Percentiles rank a stretch among this genome's conserved stretches.
Evolutionary conservation across 2,113 vertebrate species (phyloP).

Genomic region (Poeciliopsis turrubarensis): DNA sequence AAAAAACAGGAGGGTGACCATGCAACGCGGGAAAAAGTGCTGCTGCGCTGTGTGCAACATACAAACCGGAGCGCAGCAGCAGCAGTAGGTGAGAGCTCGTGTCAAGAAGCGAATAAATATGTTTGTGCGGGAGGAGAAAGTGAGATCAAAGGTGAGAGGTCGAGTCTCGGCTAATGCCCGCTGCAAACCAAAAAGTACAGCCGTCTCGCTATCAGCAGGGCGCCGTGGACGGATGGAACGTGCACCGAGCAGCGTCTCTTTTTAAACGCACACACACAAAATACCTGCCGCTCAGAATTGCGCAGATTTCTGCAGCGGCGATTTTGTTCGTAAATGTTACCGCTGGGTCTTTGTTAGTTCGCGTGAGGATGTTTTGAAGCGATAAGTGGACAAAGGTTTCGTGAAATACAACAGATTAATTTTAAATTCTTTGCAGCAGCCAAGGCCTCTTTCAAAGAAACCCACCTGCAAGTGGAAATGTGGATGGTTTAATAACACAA

Average conservation of each 20-base stretch:
- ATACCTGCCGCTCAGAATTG: not conserved
- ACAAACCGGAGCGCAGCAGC: not conserved
- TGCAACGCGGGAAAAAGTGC: not conserved
- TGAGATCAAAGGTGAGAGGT: slow-evolving; percentile 57
- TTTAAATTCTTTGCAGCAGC: not conserved
- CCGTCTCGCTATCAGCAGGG: not conserved
- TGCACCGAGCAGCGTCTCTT: not conserved
- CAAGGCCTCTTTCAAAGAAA: not conserved
- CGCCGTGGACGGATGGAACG: not conserved
- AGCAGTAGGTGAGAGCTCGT: slow-evolving; percentile 5
- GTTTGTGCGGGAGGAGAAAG: slow-evolving; percentile 20
- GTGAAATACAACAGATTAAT: not conserved
- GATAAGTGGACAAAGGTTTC: not conserved
- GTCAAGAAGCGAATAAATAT: slow-evolving; percentile 24
- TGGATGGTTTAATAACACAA: not conserved
- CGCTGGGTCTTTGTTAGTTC: not conserved
- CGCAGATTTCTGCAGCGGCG: not conserved
- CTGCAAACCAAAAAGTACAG: slow-evolving; percentile 16
- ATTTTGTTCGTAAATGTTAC: not conserved
- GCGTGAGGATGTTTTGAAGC: not conserved
- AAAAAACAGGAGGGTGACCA: not conserved
- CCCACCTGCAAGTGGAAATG: not conserved
- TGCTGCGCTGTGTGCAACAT: not conserved
- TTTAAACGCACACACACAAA: not conserved
- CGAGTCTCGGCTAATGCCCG: slow-evolving; percentile 56